Evolutionary conservation across 2,888 invertebrate species (phyloP).

Genomic region (Cheilosia soror): DNA sequence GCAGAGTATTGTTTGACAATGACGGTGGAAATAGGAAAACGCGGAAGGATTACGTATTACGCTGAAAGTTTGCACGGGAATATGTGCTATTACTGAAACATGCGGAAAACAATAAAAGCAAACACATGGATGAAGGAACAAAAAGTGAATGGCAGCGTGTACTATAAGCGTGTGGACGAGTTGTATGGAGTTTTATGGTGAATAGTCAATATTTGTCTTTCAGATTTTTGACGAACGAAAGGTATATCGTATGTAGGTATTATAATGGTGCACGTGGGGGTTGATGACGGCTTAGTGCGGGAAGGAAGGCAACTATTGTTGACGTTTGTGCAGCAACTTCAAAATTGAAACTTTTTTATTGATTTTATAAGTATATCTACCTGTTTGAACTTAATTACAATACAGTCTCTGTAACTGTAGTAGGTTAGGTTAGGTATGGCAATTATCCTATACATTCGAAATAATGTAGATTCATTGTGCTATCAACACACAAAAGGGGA

Average conservation of each 20-base stretch:
- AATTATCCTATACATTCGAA: too few relatives aligned
- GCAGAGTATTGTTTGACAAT: conserved; percentile 44
- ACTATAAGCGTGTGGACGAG: neutral
- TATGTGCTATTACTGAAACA: conserved; percentile 2
- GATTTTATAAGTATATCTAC: too few relatives aligned
- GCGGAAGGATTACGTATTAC: conserved; percentile 64
- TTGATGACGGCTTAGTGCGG: too few relatives aligned
- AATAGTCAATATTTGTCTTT: conserved; percentile 38
- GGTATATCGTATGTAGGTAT: neutral
- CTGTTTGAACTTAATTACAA: too few relatives aligned
- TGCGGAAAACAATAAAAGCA: conserved; percentile 5
- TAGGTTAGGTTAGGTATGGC: too few relatives aligned
- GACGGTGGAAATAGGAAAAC: conserved; percentile 16
- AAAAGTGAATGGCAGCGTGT: neutral
- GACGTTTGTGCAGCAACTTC: too few relatives aligned
- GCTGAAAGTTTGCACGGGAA: conserved; percentile 27
- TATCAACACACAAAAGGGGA: too few relatives aligned
- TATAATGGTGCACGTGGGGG: too few relatives aligned
- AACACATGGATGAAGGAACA: conserved; percentile 11
- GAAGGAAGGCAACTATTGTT: too few relatives aligned
- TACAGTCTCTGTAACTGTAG: too few relatives aligned
- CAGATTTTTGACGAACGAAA: conserved; percentile 6
- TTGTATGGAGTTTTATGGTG: conserved; percentile 14
- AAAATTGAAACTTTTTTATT: too few relatives aligned
- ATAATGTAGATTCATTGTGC: too few relatives aligned